Base-by-base conservation (phyloP, 2,888 invertebrate genomes). In the Latrodectus elegans region DNA sequence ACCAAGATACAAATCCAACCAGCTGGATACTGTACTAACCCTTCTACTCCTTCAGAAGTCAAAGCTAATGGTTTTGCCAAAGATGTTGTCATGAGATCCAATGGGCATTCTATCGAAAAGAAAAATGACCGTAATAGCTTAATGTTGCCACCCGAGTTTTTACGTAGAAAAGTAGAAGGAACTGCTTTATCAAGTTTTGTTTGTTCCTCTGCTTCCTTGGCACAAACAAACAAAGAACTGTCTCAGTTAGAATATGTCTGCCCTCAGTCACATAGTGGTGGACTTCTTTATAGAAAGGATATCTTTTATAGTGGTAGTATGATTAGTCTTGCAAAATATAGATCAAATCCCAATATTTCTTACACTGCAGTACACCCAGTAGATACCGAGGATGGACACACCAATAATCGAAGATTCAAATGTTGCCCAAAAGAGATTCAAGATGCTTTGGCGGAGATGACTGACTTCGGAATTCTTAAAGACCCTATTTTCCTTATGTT, bases 401-500 rank as follows among this genome's bases (percentile, higher is more conserved):
- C 60, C 11, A 68, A 70, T n/a, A 75, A 71, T 17, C 26, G 51
- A 22, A 65, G 74, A 10, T 79, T 83, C 64, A 22, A 65, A 26
- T 88, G 88, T 60, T 95, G 95, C 91, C 94, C 95, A 10, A 93
- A 94, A 75, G 95, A 96, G 92, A 95, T 95, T 10, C 94, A 94
- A 91, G 94, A 95, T 90, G 89, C 88, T 12, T 79, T 90, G 15
- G 53, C 17, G 72, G 95, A 95, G 93, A 97, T 98, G 96, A 94
- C 98, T 91, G 96, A 98, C 91, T 94, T 98, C 89, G 94, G 95
- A 0, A 93, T 99, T 73, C 84, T 99, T 81, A 94, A 95, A 90
- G 96, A 98, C 92, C 95, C 95, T 49, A 94, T 98, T 90, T 99
- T 98, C 92, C 93, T 99, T 89, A 93, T 99, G 88, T 99, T 99